A percentile compares a stretch with the other conserved stretches of the same genome.
Conservation (phyloP, 2,113 vertebrate species). For the Dromiciops gliroides region DNA sequence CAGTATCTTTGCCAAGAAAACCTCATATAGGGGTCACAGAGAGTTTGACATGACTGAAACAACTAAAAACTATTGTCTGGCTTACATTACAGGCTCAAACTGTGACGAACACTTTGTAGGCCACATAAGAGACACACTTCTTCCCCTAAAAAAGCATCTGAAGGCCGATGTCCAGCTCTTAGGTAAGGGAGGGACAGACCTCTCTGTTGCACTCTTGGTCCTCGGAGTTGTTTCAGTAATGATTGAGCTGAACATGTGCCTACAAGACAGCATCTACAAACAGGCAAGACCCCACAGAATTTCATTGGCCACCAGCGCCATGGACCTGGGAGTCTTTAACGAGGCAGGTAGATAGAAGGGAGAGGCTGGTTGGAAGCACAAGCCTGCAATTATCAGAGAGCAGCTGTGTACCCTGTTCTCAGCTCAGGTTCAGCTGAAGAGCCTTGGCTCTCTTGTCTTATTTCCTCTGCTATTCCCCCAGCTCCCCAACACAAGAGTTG, state of each 20-base stretch:
- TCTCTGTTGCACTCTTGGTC: neutral
- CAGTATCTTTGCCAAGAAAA: no score
- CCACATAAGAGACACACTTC: no score
- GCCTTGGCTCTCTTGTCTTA: neutral
- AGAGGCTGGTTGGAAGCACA: neutral
- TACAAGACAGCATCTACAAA: neutral
- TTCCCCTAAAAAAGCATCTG: no score
- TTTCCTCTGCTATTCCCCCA: neutral
- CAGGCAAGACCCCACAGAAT: neutral
- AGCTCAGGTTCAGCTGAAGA: neutral
- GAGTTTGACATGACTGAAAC: no score
- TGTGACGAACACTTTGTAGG: no score
- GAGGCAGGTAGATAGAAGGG: neutral
- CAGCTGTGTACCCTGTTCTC: neutral
- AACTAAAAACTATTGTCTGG: no score
- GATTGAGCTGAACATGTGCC: neutral
- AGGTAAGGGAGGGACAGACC: neutral
- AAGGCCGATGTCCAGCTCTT: constrained; percentile 31
- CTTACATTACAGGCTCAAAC: no score
- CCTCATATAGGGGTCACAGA: no score
- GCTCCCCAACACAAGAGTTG: neutral
- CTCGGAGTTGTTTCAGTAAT: neutral
- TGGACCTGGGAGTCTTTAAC: neutral
- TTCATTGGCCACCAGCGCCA: neutral
- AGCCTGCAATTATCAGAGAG: no score